Evolutionary conservation across 2,113 vertebrate species (phyloP).

Genomic region (Gymnarchus niloticus): DNA sequence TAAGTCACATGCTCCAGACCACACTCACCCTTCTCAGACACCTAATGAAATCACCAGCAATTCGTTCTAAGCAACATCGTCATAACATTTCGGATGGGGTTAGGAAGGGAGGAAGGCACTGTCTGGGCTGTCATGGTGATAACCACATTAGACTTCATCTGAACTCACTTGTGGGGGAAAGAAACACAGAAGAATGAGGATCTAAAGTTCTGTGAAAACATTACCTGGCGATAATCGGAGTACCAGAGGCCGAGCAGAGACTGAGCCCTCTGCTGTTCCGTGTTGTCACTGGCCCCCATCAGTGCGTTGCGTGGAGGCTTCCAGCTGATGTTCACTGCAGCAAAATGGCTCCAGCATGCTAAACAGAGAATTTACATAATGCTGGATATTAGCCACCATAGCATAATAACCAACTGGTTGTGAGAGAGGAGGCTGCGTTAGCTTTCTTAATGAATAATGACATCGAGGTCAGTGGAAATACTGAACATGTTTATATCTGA

Average conservation of each 20-base stretch:
- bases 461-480: slow-evolving; percentile 56
- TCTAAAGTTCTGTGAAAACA: slow-evolving; percentile 23
- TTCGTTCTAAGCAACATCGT: slow-evolving; percentile 64
- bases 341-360: neutral
- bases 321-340: neutral
- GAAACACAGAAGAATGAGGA: neutral
- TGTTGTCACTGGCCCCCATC: too few species aligned
- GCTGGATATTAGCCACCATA: slow-evolving; percentile 35
- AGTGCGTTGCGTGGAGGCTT: neutral
- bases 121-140: slow-evolving; percentile 31
- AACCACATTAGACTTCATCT: slow-evolving; percentile 39
- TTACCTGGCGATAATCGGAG: neutral
- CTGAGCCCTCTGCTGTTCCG: neutral
- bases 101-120: slow-evolving; percentile 34
- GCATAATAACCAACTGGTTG: slow-evolving; percentile 40
- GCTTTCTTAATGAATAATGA: slow-evolving; percentile 62
- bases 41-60: slow-evolving; percentile 62
- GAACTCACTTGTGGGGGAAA: slow-evolving; percentile 8
- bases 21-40: slow-evolving; percentile 50
- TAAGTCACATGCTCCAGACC: slow-evolving; percentile 21
- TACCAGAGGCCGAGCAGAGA: slow-evolving; percentile 17
- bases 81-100: slow-evolving; percentile 62
- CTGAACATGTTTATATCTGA: slow-evolving; percentile 47
- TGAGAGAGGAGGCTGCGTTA: slow-evolving; percentile 49
- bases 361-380: slow-evolving; percentile 11